Base-by-base conservation (phyloP, 2,888 invertebrate species). In the Stramonita haemastoma region DNA sequence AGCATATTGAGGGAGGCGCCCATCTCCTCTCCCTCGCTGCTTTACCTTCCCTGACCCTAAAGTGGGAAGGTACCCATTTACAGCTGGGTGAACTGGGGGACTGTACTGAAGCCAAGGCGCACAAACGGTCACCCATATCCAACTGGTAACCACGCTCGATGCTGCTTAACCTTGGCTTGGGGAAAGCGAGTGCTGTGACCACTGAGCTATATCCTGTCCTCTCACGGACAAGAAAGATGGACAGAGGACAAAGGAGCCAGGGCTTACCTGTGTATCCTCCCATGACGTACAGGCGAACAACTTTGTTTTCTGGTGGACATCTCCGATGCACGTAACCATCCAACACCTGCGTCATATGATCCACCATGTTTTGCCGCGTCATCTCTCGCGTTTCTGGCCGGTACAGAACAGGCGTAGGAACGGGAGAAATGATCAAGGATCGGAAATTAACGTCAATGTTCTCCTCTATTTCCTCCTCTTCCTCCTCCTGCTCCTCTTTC, bases 321-420 rank as follows among this genome's bases (percentile, higher is more conserved):
- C 91, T 79, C 11, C 92, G 90, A 86, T 94, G 92, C 19, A 94
- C 92, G 11, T 91, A 90, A 17, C 95, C 95, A 66, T 92, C 86
- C 17, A 95, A 90, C 56, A 95, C 93, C 85, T 92, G 91, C 13
- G 88, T 90, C 89, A 94, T 92, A 79, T 91, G 91, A 70, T 95
- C 95, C 13, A 90, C 92, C 26, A 91, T 88, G 19, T 90, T 91
- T 4, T 93, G 87, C 88, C 92, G 90, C 32, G 92, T 92, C 89
- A 92, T 93, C 81, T 94, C 94, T n/a, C 94, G 89, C 0, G 94
- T 94, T 90, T 92, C 91, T 26, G 94, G 94, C 84, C 95, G 89
- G 86, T 90, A 90, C 46, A 94, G 91, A 36, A 92, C 90, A 1
- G 95, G 94, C 0, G 94, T 94, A n/a, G 93, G 93, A 13, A 95